Base-by-base conservation (phyloP, 2,113 vertebrate species). In the Phylloscopus whistleri region DNA sequence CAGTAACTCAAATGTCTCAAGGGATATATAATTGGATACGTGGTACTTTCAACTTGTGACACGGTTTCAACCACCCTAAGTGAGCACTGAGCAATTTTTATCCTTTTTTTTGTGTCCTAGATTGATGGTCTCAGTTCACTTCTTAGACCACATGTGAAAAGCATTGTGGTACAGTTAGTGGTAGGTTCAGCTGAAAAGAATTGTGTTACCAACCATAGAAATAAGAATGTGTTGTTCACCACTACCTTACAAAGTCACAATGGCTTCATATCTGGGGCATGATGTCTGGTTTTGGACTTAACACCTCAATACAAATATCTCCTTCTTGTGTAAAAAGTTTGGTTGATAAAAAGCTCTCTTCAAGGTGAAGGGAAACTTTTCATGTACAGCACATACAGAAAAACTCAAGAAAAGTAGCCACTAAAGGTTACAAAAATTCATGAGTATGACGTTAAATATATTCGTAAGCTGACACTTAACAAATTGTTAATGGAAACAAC, bases 301-400 rank as follows among this genome's bases (percentile, higher is more conserved):
- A 7, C 6, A 23, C 10, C 17, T 75, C 58, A 68, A 26, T n/a
- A 56, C 3, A 28, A 26, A 14, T 52, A 44, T 52, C 33, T 72
- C 53, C 24, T 31, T 58, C n/a, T 39, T 41, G 9, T 76, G 16
- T n/a, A 78, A 84, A 74, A 78, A 59, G 20, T n/a, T 58, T n/a
- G 8, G 4, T 35, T 49, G 18, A 15, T 51, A 60, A 70, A 89
- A 62, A 74, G 3, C 2, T 58, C 10, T 37, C 43, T 77, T 37
- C 9, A 7, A 81, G 6, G 10, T 13, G 7, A 35, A 7, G 41
- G 37, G 49, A 90, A 92, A 55, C 2, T 2, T 73, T 30, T 31
- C 1, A 1, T 35, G 27, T 26, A 39, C 15, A 41, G 11, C 1
- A 1, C 4, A 9, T 26, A 27, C 3, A 30, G 12, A 51, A 10